Evolutionary conservation across 2,113 vertebrate species (phyloP).

Genomic region (Hemiprocne comata): DNA sequence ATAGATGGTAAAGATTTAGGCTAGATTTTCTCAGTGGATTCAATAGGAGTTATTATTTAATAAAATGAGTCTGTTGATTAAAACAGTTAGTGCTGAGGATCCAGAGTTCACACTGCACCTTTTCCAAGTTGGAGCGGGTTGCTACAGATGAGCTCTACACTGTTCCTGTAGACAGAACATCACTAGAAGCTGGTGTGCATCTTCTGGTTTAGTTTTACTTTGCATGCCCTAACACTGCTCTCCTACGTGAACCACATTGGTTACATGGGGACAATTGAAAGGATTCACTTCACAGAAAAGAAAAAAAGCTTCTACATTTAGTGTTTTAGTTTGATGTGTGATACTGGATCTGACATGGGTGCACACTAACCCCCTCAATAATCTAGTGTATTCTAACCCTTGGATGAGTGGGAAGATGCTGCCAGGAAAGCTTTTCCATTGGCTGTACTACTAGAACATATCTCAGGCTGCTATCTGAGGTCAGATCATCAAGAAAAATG

Average conservation of each 20-base stretch:
- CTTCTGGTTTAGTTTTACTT: background rate
- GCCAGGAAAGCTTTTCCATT: background rate
- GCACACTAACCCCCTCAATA: too few species aligned
- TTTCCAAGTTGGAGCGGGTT: background rate
- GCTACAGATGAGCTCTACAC: background rate
- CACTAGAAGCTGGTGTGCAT: background rate
- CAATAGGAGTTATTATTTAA: background rate
- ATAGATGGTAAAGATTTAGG: background rate
- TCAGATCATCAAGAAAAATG: background rate
- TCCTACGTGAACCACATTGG: background rate
- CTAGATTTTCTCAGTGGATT: background rate
- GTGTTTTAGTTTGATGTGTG: background rate
- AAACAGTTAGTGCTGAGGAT: background rate
- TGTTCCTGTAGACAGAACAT: background rate
- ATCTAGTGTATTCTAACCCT: background rate
- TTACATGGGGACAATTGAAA: background rate
- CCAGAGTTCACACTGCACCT: background rate
- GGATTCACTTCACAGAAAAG: background rate
- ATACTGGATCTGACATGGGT: background rate
- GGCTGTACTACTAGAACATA: background rate
- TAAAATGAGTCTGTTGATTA: background rate
- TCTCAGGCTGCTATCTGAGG: background rate
- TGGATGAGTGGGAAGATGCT: background rate
- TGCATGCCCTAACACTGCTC: background rate
- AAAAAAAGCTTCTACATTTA: background rate